These are phyloP conservation scores for Schmidtea mediterranea DNA, from an alignment of 1,140 invertebrate genomes.

Conservation along the genomic window DNA sequence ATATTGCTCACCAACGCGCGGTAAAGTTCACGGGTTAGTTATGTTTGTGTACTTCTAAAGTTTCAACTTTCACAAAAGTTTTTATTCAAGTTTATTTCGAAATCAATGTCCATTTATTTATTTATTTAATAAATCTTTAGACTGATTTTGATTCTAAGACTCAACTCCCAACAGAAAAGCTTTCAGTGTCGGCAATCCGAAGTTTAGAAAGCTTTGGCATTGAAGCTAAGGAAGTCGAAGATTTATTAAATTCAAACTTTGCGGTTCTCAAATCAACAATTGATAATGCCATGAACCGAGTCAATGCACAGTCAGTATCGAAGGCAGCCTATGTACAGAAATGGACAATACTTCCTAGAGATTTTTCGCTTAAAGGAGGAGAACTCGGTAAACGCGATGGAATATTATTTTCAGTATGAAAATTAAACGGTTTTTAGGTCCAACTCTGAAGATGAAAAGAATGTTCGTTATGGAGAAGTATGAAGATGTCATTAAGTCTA, in stretches of 20 bases:
- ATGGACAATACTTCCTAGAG: slow-evolving; percentile 50
- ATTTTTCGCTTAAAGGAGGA: slow-evolving; percentile 57
- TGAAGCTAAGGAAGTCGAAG: too few species aligned
- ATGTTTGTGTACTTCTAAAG: too few species aligned
- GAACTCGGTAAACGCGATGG: slow-evolving; percentile 42
- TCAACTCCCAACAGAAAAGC: slow-evolving; percentile 39
- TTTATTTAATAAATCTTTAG: too few species aligned
- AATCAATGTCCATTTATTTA: too few species aligned
- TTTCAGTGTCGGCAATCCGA: slow-evolving; percentile 38
- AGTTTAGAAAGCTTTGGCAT: slow-evolving; percentile 38
- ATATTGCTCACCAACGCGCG: too few species aligned
- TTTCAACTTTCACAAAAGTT: too few species aligned
- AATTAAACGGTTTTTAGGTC: slow-evolving; percentile 33
- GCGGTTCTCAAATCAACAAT: slow-evolving; percentile 28
- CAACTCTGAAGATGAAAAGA: slow-evolving; percentile 53
- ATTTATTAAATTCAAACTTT: too few species aligned
- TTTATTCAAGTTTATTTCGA: too few species aligned
- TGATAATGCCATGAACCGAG: slow-evolving; percentile 43
- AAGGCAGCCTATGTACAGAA: slow-evolving; percentile 68
- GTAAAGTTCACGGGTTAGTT: too few species aligned
- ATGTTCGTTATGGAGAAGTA: slow-evolving; percentile 29
- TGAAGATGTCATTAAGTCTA: slow-evolving; percentile 15
- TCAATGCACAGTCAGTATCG: slow-evolving; percentile 49
- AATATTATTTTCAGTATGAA: too few species aligned
- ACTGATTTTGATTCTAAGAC: slow-evolving; percentile 39